These are phyloP conservation scores for Hyles euphorbiae DNA, from an alignment of 1,140 invertebrate genomes.

Conservation along the genomic window DNA sequence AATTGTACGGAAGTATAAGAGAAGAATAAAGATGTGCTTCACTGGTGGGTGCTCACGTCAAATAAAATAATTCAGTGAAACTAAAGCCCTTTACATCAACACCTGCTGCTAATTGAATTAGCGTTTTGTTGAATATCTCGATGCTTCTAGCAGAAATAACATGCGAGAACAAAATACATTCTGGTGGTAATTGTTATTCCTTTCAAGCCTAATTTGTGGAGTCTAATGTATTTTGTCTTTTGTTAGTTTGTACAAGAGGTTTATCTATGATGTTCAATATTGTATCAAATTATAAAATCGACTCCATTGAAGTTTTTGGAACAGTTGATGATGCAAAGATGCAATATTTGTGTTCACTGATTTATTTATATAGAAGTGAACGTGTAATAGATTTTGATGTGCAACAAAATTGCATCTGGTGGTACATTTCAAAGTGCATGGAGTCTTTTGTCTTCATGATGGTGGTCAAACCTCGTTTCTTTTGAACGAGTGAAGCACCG, in stretches of 20 bases:
- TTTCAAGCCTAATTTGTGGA: too few species aligned
- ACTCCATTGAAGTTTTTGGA: too few species aligned
- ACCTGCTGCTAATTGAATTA: not conserved
- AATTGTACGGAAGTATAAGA: conserved; percentile 35
- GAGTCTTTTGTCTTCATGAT: conserved; percentile 55
- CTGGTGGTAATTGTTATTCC: too few species aligned
- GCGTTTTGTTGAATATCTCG: too few species aligned
- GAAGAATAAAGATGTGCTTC: conserved; percentile 46
- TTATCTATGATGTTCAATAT: too few species aligned
- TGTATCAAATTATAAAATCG: too few species aligned
- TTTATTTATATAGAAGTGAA: not conserved
- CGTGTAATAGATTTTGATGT: conserved; percentile 21
- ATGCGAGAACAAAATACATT: too few species aligned
- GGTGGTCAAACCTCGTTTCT: conserved; percentile 83
- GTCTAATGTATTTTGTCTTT: too few species aligned
- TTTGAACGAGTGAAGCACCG: conserved; percentile 91
- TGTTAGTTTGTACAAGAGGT: too few species aligned
- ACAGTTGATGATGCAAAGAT: too few species aligned
- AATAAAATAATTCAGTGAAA: conserved; percentile 9
- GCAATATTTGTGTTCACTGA: too few species aligned
- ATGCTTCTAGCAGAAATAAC: too few species aligned
- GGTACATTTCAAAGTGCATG: conserved; percentile 63
- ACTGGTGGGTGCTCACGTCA: conserved; percentile 18
- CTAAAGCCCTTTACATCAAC: not conserved
- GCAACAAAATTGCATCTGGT: conserved; percentile 54